Base-by-base conservation (phyloP, 2,113 vertebrate genomes). In the Synodontis membranacea region DNA sequence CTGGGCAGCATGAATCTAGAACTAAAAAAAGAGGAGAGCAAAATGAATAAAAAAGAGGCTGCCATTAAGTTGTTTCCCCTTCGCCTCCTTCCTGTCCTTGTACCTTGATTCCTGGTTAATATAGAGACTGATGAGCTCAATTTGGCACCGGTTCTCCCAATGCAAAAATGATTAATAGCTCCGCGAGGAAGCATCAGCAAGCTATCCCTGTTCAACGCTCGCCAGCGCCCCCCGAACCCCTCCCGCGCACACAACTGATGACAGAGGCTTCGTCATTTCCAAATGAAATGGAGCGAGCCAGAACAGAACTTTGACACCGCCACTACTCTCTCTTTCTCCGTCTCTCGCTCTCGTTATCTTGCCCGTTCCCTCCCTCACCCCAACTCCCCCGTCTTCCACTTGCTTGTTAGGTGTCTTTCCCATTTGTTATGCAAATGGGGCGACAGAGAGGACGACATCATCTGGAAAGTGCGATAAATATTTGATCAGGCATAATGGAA, bases 401-500 rank as follows among this genome's bases (percentile, higher is more conserved):
- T 75, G 88, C 91, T 90, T 88, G 95, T 93, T 93, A 87, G 91
- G 92, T 92, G 89, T 94, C 89, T 94, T 92, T 74, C 85, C 64
- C 83, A 94, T 97, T 97, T 97, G 97, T 95, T 95, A 97, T 96
- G 96, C 96, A 97, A 98, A 98, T 97, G 96, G 95, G 93, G 96
- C 94, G 91, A 86, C 91, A 68, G 8, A 93, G 94, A 95, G 96
- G 96, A 95, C 95, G 96, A 97, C 96, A 96, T 96, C 96, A 95
- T 97, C 97, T 96, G 96, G 94, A 92, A 96, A 96, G 96, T 95
- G 96, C 95, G 93, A 99, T 99, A 99, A 99, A 99, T 99, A 99
- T 99, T 99, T 99, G 96, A 99, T 99, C 96, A 99, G 96, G 95
- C 94, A 93, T 99, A 99, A 99, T 99, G 98, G 97, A 97, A 99